phyloP scores from a whole-genome alignment of 2,113 vertebrate genomes.

The Oryzias curvinotus region DNA sequence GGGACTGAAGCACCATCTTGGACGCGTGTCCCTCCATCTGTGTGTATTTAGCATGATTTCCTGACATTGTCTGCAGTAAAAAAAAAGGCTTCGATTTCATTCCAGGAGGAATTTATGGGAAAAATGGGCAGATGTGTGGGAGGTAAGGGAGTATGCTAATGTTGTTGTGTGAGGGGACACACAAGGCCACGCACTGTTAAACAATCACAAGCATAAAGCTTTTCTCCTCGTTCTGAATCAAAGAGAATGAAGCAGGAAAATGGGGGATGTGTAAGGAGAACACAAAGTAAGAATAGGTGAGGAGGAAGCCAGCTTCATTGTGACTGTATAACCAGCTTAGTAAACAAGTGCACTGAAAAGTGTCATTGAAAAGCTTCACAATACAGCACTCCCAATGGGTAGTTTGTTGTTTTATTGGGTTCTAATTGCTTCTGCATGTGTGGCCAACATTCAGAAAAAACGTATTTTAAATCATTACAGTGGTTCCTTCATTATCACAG shows the following conservation, averaged over 20 bases:
- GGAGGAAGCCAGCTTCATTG: constrained; percentile 53
- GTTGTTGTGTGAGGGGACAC: constrained; percentile 45
- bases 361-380: constrained; percentile 14
- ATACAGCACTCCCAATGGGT: neutral
- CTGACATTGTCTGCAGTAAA: constrained; percentile 65
- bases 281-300: constrained; percentile 62
- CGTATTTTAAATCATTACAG: neutral
- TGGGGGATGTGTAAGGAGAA: constrained; percentile 54
- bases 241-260: constrained; percentile 56
- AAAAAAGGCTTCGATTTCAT: constrained; percentile 5
- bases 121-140: constrained; percentile 9
- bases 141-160: constrained; percentile 47
- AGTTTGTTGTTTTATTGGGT: neutral
- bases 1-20: constrained; percentile 7
- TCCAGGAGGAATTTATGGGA: neutral
- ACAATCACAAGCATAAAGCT: constrained; percentile 33
- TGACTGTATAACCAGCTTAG: constrained; percentile 37
- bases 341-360: constrained; percentile 58
- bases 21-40: constrained; percentile 9
- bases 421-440: neutral
- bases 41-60: constrained; percentile 34
- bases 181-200: constrained; percentile 11
- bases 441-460: neutral
- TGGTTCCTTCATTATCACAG: no score
- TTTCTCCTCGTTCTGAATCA: constrained; percentile 11